Base-by-base conservation (phyloP, 2,113 vertebrate genomes). In the Nothoprocta perdicaria region DNA sequence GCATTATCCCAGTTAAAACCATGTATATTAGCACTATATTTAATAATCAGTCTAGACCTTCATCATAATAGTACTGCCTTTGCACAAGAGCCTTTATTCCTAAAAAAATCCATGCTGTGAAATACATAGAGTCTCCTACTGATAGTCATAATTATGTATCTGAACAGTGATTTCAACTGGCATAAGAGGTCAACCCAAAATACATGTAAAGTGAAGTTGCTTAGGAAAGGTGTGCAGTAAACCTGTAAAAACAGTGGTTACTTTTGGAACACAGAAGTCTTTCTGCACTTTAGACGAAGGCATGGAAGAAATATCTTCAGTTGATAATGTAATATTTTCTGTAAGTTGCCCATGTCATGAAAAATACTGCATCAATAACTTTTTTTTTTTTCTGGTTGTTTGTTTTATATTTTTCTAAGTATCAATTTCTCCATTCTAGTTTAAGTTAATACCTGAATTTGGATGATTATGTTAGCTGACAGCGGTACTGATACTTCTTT, bases 21-120 rank as follows among this genome's bases (percentile, higher is more conserved):
- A 97, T 98, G 98, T 98, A 98, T 98, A 98, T 98, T 96, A 98
- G 98, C 98, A 98, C 98, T 98, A 98, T 98, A 98, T 98, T 97
- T 97, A 98, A 98, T 97, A 98, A 96, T 96, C 98, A 97, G 95
- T 95, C 96, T 98, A 97, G 96, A 96, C 96, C 97, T 97, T 97
- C 97, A 97, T 96, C 97, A 93, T 96, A 96, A 96, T 96, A 97
- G 97, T 98, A 97, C 96, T 97, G 97, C 98, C 97, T 98, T 99
- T 98, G 98, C 98, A 98, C 98, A 97, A 97, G 97, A 97, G 94
- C 97, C 97, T 98, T 94, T 97, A 92, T 97, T 97, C 96, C 96
- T 97, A 97, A 97, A 97, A 96, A 97, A 97, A 97, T 94, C 96
- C 98, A 98, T 98, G 98, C 98, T 99, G 99, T 99, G 98, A 99